These are phyloP conservation scores for Lithosia quadra DNA, from an alignment of 2,888 invertebrate genomes.

Conservation along the genomic window DNA sequence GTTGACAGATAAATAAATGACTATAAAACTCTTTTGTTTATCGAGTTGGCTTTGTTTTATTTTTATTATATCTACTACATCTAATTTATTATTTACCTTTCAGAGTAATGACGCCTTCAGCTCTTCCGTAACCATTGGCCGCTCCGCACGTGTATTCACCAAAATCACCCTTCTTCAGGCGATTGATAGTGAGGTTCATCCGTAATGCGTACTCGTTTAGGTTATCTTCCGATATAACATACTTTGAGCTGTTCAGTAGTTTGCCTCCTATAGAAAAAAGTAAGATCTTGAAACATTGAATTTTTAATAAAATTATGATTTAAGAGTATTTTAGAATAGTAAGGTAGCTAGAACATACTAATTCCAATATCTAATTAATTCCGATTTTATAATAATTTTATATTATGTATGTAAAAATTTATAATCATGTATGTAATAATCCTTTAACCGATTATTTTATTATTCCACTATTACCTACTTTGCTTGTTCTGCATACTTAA, in stretches of 20 bases:
- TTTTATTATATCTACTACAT: not conserved
- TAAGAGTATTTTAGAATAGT: too few relatives aligned
- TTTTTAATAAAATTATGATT: too few relatives aligned
- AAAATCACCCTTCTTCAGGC: slow-evolving; percentile 91
- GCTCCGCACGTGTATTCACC: slow-evolving; percentile 93
- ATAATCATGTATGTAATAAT: too few relatives aligned
- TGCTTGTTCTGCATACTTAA: not conserved
- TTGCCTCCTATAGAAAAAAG: slow-evolving; percentile 88
- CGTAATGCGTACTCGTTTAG: slow-evolving; percentile 92
- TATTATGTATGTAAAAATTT: too few relatives aligned
- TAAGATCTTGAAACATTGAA: not conserved
- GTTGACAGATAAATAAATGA: too few relatives aligned
- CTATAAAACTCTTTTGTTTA: too few relatives aligned
- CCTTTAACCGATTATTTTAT: too few relatives aligned
- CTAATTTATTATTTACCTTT: slow-evolving; percentile 88
- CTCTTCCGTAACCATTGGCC: slow-evolving; percentile 92
- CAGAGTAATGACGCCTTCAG: slow-evolving; percentile 91
- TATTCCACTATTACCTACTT: too few relatives aligned
- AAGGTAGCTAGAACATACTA: too few relatives aligned
- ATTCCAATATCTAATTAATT: not conserved
- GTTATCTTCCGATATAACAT: slow-evolving; percentile 90
- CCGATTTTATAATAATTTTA: too few relatives aligned
- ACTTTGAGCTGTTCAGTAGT: slow-evolving; percentile 91
- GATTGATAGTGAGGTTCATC: slow-evolving; percentile 93
- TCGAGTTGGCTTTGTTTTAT: not conserved